phyloP scores from a whole-genome alignment of 2,797 vertebrate genomes.

The Protonibea diacanthus region DNA sequence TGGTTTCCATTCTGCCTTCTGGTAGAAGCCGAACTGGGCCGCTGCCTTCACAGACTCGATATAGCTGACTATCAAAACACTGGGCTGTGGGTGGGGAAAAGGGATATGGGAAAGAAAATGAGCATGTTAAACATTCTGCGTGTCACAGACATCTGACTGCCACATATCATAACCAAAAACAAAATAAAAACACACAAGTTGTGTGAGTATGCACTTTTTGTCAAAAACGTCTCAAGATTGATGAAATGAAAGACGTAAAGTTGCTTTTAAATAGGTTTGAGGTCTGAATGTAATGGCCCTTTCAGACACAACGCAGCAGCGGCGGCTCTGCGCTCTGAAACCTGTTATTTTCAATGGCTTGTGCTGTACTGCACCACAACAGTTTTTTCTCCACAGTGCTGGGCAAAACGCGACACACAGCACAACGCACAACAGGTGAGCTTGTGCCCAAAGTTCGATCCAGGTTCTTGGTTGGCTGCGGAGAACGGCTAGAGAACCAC shows the following conservation, averaged over 20 bases:
- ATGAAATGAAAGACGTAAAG: background rate
- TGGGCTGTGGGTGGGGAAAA: conserved; percentile 86
- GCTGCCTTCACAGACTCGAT: conserved; percentile 93
- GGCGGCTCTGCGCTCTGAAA: no score
- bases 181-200: background rate
- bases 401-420: no score
- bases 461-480: no score
- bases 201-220: background rate
- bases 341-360: no score
- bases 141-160: conserved; percentile 12
- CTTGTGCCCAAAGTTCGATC: no score
- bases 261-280: background rate
- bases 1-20: conserved; percentile 94
- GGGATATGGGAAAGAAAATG: conserved; percentile 47
- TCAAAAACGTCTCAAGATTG: background rate
- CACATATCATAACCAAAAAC: background rate
- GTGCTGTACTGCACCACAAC: no score
- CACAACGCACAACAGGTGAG: no score
- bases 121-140: conserved; percentile 36
- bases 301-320: no score
- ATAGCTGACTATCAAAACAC: conserved; percentile 97
- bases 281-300: background rate
- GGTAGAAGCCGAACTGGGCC: conserved; percentile 93
- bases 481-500: no score
- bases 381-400: no score